These are phyloP conservation scores for Parnassius smintheus DNA, from an alignment of 2,888 invertebrate genomes.

Conservation along the genomic window DNA sequence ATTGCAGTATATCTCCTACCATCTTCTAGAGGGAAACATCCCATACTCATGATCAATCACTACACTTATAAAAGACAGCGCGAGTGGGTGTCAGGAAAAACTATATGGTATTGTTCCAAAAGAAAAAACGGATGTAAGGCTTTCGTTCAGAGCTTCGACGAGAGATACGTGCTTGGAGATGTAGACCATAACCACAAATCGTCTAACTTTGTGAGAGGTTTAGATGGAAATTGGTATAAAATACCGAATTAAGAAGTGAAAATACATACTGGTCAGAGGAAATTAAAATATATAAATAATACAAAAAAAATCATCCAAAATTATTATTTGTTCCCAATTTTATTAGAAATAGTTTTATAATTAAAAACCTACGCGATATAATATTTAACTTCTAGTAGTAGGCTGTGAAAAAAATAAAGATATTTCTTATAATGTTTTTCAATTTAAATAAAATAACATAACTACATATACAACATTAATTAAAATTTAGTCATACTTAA, in stretches of 20 bases:
- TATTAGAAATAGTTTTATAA: not conserved
- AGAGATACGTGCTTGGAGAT: slow-evolving; percentile 15
- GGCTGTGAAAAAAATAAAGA: not conserved
- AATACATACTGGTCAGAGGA: not conserved
- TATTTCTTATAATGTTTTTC: too few species aligned
- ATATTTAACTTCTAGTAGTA: not conserved
- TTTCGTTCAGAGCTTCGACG: slow-evolving; percentile 23
- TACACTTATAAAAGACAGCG: slow-evolving; percentile 32
- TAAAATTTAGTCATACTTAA: too few species aligned
- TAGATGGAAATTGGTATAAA: slow-evolving; percentile 38
- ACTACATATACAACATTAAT: too few species aligned
- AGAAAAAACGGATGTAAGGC: slow-evolving; percentile 32
- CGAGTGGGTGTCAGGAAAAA: slow-evolving; percentile 25
- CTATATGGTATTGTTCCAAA: slow-evolving; percentile 35
- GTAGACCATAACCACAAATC: slow-evolving; percentile 43
- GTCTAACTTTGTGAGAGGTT: slow-evolving; percentile 33
- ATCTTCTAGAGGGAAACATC: slow-evolving; percentile 29
- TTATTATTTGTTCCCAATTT: not conserved
- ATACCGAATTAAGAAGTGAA: not conserved
- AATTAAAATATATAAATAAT: not conserved
- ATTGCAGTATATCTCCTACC: slow-evolving; percentile 29
- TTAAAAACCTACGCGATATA: not conserved
- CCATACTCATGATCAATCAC: slow-evolving; percentile 32
- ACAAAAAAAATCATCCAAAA: not conserved
- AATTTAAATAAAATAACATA: too few species aligned